Evolutionary conservation across 2,888 invertebrate genomes (phyloP).

Genomic region (Creontiades dilutus): DNA sequence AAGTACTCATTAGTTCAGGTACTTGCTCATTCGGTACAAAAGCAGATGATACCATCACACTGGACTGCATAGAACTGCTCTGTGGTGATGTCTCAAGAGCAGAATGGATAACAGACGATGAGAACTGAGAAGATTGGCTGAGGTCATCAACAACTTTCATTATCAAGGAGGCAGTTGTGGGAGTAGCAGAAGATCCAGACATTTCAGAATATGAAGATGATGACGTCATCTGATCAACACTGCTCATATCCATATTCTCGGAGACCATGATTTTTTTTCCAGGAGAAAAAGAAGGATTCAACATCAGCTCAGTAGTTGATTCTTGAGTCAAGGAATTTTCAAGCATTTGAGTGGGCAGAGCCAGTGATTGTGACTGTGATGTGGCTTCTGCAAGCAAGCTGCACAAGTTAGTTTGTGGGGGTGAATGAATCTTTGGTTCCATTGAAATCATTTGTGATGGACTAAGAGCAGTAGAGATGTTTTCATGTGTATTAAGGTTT

Average conservation of each 20-base stretch:
- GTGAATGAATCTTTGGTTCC: conserved; percentile 42
- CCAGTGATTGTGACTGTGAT: conserved; percentile 12
- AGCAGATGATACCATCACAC: conserved; percentile 12
- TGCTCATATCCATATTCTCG: conserved; percentile 38
- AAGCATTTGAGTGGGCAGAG: conserved; percentile 48
- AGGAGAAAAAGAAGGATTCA: conserved; percentile 44
- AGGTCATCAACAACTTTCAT: conserved; percentile 63
- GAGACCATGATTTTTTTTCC: conserved; percentile 58
- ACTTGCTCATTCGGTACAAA: conserved; percentile 50
- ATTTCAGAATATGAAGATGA: conserved; percentile 39
- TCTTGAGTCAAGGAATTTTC: conserved; percentile 12
- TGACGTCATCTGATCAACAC: conserved; percentile 5
- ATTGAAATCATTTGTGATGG: conserved; percentile 38
- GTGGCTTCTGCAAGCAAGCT: conserved; percentile 32
- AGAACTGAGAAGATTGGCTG: conserved; percentile 46
- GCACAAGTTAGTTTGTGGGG: conserved; percentile 26
- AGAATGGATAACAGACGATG: conserved; percentile 37
- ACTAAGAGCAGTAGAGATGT: conserved; percentile 10
- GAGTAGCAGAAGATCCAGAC: conserved; percentile 24
- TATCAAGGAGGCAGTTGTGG: conserved; percentile 23
- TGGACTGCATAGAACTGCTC: conserved; percentile 20
- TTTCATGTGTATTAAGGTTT: conserved; percentile 60
- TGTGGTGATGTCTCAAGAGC: conserved; percentile 20
- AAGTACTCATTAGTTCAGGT: conserved; percentile 28
- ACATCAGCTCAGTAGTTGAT: background rate